phyloP scores from a whole-genome alignment of 1,140 invertebrate species.

The Theocolax elegans region DNA sequence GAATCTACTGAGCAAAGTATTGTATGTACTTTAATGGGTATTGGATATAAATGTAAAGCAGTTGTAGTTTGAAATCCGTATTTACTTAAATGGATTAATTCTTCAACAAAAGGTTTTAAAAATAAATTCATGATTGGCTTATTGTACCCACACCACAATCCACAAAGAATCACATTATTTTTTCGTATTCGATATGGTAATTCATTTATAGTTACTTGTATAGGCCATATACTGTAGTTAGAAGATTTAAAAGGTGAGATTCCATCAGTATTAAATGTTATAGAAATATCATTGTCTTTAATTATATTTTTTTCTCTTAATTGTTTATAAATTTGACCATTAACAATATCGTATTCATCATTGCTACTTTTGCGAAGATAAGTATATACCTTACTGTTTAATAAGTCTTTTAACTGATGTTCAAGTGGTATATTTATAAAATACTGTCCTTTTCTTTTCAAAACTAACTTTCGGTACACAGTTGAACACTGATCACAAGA shows the following conservation, averaged over 20 bases:
- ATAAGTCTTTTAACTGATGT: neutral
- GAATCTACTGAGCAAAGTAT: constrained; percentile 38
- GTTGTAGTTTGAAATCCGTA: constrained; percentile 32
- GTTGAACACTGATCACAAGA: neutral
- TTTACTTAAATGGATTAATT: constrained; percentile 38
- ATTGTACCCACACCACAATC: constrained; percentile 33
- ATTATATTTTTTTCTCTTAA: constrained; percentile 5
- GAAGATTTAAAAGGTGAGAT: neutral
- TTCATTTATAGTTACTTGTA: no score
- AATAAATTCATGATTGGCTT: constrained; percentile 38
- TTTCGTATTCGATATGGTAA: constrained; percentile 39
- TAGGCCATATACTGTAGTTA: constrained; percentile 27
- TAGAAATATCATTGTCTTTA: neutral
- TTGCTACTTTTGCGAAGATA: neutral
- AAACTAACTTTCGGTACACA: neutral
- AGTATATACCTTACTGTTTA: neutral
- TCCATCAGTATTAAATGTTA: constrained; percentile 1
- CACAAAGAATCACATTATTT: constrained; percentile 40
- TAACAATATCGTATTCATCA: neutral
- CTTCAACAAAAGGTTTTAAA: constrained; percentile 38
- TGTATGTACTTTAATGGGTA: constrained; percentile 34
- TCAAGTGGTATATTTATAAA: neutral
- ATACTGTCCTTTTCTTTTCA: neutral
- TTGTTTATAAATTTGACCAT: neutral
- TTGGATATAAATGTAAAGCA: neutral